phyloP scores from a whole-genome alignment of 2,888 invertebrate species.

The Ptychoptera contaminata region DNA sequence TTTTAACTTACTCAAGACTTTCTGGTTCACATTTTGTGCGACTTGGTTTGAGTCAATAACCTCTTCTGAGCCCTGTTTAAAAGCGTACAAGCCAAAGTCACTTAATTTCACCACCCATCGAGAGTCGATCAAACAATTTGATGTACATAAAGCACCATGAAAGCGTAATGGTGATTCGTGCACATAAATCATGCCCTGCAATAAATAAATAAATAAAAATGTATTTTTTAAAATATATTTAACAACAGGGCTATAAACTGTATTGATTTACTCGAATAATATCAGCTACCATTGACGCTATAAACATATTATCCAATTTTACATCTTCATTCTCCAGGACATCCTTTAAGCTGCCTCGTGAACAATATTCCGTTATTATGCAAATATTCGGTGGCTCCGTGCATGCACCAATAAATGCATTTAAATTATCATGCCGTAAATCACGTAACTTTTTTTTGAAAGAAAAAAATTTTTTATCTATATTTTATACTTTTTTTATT shows the following conservation, averaged over 20 bases:
- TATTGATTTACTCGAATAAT: slow-evolving; percentile 65
- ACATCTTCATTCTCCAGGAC: slow-evolving; percentile 91
- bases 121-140: slow-evolving; percentile 87
- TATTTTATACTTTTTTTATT: neutral
- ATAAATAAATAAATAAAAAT: slow-evolving; percentile 10
- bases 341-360: slow-evolving; percentile 73
- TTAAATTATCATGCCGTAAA: slow-evolving; percentile 79
- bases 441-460: slow-evolving; percentile 57
- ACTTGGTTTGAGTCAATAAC: slow-evolving; percentile 32
- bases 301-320: slow-evolving; percentile 90
- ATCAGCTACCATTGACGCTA: slow-evolving; percentile 87
- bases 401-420: slow-evolving; percentile 83
- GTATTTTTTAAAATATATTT: slow-evolving; percentile 1
- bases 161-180: slow-evolving; percentile 74
- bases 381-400: slow-evolving; percentile 83
- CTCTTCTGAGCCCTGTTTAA: slow-evolving; percentile 59
- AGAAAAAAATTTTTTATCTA: neutral
- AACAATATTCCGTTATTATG: slow-evolving; percentile 78
- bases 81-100: slow-evolving; percentile 81
- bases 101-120: slow-evolving; percentile 88
- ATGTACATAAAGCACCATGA: slow-evolving; percentile 77
- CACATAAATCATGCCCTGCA: slow-evolving; percentile 76
- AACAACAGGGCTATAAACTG: neutral
- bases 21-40: no score
- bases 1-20: no score